Percentiles rank a stretch among this genome's conserved stretches.
Evolutionary conservation across 2,888 invertebrate genomes (phyloP).

Genomic region (Pollenia griseotomentosa): DNA sequence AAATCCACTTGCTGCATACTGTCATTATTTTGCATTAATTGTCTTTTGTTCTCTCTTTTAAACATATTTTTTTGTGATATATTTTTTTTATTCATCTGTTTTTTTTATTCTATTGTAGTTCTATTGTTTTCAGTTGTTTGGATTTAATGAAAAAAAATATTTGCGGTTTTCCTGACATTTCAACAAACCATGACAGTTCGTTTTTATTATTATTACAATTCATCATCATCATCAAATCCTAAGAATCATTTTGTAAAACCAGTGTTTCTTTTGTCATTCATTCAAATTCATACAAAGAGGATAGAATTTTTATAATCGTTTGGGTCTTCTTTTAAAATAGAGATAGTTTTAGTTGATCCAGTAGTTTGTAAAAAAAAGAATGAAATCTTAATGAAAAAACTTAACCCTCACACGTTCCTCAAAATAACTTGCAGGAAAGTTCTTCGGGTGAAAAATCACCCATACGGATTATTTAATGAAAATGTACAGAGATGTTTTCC

Average conservation of each 20-base stretch:
- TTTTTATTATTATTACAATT: conserved; percentile 63
- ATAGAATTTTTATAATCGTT: conserved; percentile 10
- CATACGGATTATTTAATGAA: too few species aligned
- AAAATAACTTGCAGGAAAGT: too few species aligned
- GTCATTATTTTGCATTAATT: conserved; percentile 69
- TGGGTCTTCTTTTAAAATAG: background rate
- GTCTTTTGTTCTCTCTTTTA: conserved; percentile 42
- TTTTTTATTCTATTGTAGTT: conserved; percentile 38
- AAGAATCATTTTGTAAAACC: conserved; percentile 57
- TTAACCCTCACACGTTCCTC: too few species aligned
- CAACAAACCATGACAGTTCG: conserved; percentile 57
- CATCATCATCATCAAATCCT: conserved; percentile 65
- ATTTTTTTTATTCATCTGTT: conserved; percentile 28
- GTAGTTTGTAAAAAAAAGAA: background rate
- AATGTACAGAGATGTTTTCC: too few species aligned
- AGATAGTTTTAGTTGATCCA: conserved; percentile 9
- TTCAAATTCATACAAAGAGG: conserved; percentile 31
- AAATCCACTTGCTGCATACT: conserved; percentile 19
- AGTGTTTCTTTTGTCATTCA: conserved; percentile 59
- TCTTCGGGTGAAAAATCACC: too few species aligned
- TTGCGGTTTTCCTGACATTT: conserved; percentile 70
- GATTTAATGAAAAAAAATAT: conserved; percentile 61
- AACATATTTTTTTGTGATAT: conserved; percentile 17
- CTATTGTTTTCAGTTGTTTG: conserved; percentile 64
- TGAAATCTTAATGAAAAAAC: background rate